Base-by-base conservation (phyloP, 2,888 invertebrate species). In the Dione vanillae region DNA sequence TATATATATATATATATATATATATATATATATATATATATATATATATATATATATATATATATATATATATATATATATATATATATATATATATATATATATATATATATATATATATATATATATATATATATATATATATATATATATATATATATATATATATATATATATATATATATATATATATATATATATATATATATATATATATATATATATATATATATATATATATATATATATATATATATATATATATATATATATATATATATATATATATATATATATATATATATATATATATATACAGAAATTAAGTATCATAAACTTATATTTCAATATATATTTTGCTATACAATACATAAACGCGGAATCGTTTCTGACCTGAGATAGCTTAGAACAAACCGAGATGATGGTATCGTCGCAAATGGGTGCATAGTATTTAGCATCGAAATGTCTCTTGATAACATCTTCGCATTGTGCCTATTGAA, bases 391-490 rank as follows among this genome's bases (percentile, higher is more conserved):
- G 69, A 69, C 69, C 69, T 47, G 27, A 69, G 62, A 69, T 69
- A 69, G 62, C 69, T 69, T 35, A 45, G 68, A 69, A 69, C 71
- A 66, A 64, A 69, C 71, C 68, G 70, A 66, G 71, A 73, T 69
- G 77, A 77, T 77, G 68, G 64, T 74, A 76, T 76, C 76, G 43
- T 69, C 64, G 74, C 72, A 72, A 77, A 78, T 77, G 74, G 76
- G 76, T 74, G 74, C 76, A 77, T 74, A 72, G 77, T 77, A 75
- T 74, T 76, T 75, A 77, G 74, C 71, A 77, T 77, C 77, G 71
- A 75, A 76, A 78, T 75, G 77, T 75, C 74, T 71, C 69, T 64
- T 20, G 77, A 77, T 77, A 77, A 51, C 62, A 78, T 77, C 78
- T 70, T 72, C 67, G 76, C 75, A 77, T 78, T 78, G 78, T 78